phyloP scores from a whole-genome alignment of 1,140 invertebrate species.

The Aphelinus certus region DNA sequence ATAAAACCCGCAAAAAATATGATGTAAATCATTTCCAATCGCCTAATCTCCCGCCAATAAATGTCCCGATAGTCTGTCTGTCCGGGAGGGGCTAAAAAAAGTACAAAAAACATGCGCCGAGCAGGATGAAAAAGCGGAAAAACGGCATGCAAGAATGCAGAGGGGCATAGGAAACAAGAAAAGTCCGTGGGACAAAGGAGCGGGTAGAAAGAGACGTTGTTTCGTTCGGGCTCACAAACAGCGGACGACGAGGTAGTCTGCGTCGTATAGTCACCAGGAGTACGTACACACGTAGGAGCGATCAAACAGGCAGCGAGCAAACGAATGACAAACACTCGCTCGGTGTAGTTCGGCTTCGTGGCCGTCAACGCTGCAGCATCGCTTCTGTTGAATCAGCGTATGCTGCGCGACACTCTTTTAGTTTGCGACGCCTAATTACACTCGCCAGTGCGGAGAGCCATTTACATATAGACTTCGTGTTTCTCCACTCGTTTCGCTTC shows the following conservation, averaged over 20 bases:
- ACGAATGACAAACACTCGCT: slow-evolving; percentile 50
- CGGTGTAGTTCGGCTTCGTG: slow-evolving; percentile 40
- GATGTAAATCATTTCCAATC: no score
- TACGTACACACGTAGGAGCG: slow-evolving; percentile 33
- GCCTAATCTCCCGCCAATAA: no score
- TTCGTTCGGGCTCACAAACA: neutral
- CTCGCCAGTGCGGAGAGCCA: neutral
- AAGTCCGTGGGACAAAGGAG: neutral
- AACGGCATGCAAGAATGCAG: no score
- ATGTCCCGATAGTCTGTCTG: no score
- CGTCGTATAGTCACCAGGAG: neutral
- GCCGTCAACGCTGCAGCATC: neutral
- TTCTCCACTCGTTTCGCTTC: no score
- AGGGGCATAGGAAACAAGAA: neutral
- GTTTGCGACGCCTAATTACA: slow-evolving; percentile 47
- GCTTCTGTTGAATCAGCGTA: slow-evolving; percentile 43
- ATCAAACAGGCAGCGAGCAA: slow-evolving; percentile 48
- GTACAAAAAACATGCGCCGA: no score
- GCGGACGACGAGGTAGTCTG: neutral
- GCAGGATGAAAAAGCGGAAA: no score
- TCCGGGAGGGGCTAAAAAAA: no score
- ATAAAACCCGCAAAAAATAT: no score
- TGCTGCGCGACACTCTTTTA: slow-evolving; percentile 38
- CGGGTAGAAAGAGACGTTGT: neutral
- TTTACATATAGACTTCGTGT: no score